Percentiles rank a stretch among this genome's conserved stretches.
phyloP scores from a whole-genome alignment of 2,888 invertebrate species.

The Octonoba sinensis region DNA sequence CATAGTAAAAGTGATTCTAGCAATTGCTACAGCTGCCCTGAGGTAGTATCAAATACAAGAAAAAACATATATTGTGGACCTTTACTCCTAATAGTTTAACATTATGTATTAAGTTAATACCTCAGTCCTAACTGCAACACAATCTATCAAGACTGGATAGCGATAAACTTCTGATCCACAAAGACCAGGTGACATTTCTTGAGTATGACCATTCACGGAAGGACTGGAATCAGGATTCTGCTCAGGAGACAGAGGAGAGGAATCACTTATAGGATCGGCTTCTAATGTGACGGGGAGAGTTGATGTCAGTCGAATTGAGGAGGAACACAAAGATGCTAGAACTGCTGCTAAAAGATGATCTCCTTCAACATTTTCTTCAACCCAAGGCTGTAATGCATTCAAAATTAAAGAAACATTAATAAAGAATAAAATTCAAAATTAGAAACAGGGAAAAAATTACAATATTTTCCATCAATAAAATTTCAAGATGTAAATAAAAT shows the following conservation, averaged over 20 bases:
- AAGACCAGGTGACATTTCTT: constrained; percentile 58
- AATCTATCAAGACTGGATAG: constrained; percentile 83
- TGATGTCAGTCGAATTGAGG: constrained; percentile 80
- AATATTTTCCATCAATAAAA: background rate
- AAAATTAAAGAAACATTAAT: background rate
- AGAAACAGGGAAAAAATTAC: background rate
- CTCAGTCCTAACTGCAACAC: constrained; percentile 81
- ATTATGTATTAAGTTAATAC: constrained; percentile 68
- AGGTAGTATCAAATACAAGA: no score
- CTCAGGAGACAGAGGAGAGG: constrained; percentile 56
- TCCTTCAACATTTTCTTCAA: constrained; percentile 57
- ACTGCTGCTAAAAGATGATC: constrained; percentile 81
- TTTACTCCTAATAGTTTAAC: background rate
- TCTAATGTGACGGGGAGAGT: constrained; percentile 80
- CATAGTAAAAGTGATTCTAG: no score
- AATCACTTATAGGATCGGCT: constrained; percentile 69
- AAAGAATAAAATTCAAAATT: background rate
- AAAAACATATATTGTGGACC: background rate
- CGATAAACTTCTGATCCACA: constrained; percentile 71
- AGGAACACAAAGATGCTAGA: constrained; percentile 86
- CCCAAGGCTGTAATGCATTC: constrained; percentile 48
- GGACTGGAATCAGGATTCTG: constrained; percentile 69
- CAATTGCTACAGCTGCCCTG: no score
- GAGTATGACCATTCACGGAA: constrained; percentile 67
- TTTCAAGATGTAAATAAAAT: background rate